Conservation (phyloP, 2,797 vertebrate species). For the Sebastes kiyomatsui region DNA sequence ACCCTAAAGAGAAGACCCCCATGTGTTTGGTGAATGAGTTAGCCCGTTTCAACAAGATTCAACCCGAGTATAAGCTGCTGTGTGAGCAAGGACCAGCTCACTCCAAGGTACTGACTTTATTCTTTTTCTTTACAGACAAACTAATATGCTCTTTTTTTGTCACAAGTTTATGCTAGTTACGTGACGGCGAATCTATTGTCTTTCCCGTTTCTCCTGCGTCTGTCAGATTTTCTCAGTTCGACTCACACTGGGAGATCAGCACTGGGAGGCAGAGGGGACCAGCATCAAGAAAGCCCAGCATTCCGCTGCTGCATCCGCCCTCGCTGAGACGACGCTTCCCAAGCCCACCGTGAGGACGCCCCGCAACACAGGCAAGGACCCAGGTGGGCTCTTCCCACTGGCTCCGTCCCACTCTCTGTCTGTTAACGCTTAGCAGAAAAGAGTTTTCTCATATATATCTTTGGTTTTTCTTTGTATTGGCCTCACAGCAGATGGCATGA, state of each 20-base stretch:
- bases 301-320: slow-evolving; percentile 90
- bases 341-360: slow-evolving; percentile 89
- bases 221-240: slow-evolving; percentile 92
- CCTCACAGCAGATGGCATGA: slow-evolving; percentile 87
- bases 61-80: slow-evolving; percentile 94
- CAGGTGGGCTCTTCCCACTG: slow-evolving; percentile 78
- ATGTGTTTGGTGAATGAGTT: slow-evolving; percentile 99
- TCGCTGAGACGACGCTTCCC: slow-evolving; percentile 91
- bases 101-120: slow-evolving; percentile 85
- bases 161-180: background rate
- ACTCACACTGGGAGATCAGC: slow-evolving; percentile 92
- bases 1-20: slow-evolving; percentile 99
- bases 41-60: slow-evolving; percentile 97
- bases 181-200: background rate
- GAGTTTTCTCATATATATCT: background rate
- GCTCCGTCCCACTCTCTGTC: background rate
- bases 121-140: background rate
- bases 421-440: background rate
- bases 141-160: background rate
- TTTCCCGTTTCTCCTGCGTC: background rate
- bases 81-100: slow-evolving; percentile 95
- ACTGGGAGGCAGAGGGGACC: slow-evolving; percentile 94
- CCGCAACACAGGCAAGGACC: slow-evolving; percentile 90
- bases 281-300: slow-evolving; percentile 98
- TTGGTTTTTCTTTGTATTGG: slow-evolving; percentile 39